A percentile compares a stretch with the other conserved stretches of the same genome.
Evolutionary conservation across 1,140 invertebrate species (phyloP).

Genomic region (Aricia agestis): DNA sequence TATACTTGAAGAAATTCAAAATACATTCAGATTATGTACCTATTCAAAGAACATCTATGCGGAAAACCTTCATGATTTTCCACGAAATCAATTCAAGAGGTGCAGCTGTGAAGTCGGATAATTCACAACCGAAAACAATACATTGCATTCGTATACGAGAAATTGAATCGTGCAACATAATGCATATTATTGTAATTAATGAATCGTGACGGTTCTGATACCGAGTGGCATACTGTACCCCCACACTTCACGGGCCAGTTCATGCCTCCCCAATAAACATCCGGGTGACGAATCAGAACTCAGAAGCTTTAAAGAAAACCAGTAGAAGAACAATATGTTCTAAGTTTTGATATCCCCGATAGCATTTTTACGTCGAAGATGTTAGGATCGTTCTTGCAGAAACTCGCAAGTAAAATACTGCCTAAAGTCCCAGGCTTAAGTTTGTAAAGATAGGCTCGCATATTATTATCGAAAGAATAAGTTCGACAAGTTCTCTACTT

Average conservation of each 20-base stretch:
- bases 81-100: not conserved
- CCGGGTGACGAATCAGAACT: not conserved
- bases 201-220: constrained; percentile 53
- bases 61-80: not conserved
- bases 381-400: too few relatives aligned
- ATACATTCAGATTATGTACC: not conserved
- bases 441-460: too few relatives aligned
- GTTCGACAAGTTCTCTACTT: too few relatives aligned
- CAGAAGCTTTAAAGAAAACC: constrained; percentile 17
- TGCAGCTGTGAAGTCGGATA: not conserved
- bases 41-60: too few relatives aligned
- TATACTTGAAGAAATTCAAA: not conserved
- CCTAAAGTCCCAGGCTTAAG: too few relatives aligned
- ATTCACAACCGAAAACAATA: not conserved
- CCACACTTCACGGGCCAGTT: constrained; percentile 23
- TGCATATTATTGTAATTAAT: constrained; percentile 45
- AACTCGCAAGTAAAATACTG: too few relatives aligned
- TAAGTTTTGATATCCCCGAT: too few relatives aligned
- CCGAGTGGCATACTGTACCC: constrained; percentile 41
- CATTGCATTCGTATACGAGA: not conserved
- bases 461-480: too few relatives aligned
- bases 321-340: not conserved
- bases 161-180: constrained; percentile 22
- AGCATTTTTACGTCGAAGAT: too few relatives aligned
- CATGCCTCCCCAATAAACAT: not conserved